These are phyloP conservation scores for Armadillidium nasatum DNA, from an alignment of 1,140 invertebrate genomes.

Conservation along the genomic window DNA sequence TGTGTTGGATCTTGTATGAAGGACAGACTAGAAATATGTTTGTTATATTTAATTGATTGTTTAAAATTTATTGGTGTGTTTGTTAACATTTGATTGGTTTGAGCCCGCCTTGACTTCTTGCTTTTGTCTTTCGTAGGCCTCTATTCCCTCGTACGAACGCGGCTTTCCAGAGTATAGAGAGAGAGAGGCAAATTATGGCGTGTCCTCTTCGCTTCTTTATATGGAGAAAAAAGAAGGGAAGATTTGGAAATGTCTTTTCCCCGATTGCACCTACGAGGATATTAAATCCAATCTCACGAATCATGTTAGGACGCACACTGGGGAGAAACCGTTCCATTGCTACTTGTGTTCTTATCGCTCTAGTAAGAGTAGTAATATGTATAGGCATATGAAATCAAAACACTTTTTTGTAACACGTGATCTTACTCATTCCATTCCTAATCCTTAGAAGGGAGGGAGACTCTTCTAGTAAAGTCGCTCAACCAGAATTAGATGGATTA, in stretches of 20 bases:
- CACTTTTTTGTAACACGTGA: background rate
- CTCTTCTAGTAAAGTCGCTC: no score
- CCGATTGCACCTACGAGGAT: background rate
- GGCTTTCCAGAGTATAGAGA: no score
- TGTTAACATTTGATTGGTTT: no score
- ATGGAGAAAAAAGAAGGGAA: background rate
- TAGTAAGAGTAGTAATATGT: conserved; percentile 24
- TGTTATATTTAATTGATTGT: no score
- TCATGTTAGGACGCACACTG: conserved; percentile 25
- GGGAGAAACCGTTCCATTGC: conserved; percentile 27
- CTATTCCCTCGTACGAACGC: background rate
- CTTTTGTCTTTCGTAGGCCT: background rate
- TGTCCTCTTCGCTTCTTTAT: background rate
- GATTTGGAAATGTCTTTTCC: background rate
- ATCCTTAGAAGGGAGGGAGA: no score
- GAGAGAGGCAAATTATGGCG: no score
- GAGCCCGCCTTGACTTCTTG: no score
- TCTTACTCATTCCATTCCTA: no score
- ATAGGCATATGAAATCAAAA: conserved; percentile 22
- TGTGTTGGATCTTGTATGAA: no score
- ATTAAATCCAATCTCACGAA: background rate
- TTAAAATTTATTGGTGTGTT: no score
- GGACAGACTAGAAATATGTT: no score
- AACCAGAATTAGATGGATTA: no score
- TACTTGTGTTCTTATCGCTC: conserved; percentile 21